Percentiles rank a stretch among this genome's conserved stretches.
Evolutionary conservation across 2,888 invertebrate genomes (phyloP).

Genomic region (Teleogryllus oceanicus): DNA sequence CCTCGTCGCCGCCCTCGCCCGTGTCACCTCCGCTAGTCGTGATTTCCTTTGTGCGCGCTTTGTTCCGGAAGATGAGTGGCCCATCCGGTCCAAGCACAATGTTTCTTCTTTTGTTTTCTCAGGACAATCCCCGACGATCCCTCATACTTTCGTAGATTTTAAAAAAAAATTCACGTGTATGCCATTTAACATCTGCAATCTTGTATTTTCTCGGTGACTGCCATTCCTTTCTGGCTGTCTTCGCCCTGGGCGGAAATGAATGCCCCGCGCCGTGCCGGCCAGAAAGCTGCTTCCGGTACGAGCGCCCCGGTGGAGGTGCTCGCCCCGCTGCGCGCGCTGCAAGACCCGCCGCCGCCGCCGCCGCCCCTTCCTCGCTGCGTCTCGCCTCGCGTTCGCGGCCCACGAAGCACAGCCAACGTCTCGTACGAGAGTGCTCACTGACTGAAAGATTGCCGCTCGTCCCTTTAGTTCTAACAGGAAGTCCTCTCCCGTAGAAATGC

Average conservation of each 20-base stretch:
- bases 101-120: constrained; percentile 22
- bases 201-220: not conserved
- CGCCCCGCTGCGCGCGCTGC: too few relatives aligned
- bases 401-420: too few relatives aligned
- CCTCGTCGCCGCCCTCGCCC: too few relatives aligned
- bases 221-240: constrained; percentile 11
- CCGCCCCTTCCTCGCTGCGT: too few relatives aligned
- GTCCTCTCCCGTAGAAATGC: too few relatives aligned
- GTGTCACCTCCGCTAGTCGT: not conserved
- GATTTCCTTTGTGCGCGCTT: constrained; percentile 21
- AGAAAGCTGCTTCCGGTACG: not conserved
- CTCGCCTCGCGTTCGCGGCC: too few relatives aligned
- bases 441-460: too few relatives aligned
- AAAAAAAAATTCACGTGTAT: not conserved
- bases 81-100: constrained; percentile 3
- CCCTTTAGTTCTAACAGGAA: too few relatives aligned
- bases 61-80: constrained; percentile 12
- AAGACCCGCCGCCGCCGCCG: too few relatives aligned
- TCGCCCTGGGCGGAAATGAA: not conserved
- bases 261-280: not conserved
- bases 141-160: not conserved
- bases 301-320: too few relatives aligned
- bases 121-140: constrained; percentile 19
- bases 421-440: too few relatives aligned
- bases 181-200: constrained; percentile 21